Evolutionary conservation across 2,888 invertebrate species (phyloP).

Genomic region (Stenoptilia bipunctidactyla): DNA sequence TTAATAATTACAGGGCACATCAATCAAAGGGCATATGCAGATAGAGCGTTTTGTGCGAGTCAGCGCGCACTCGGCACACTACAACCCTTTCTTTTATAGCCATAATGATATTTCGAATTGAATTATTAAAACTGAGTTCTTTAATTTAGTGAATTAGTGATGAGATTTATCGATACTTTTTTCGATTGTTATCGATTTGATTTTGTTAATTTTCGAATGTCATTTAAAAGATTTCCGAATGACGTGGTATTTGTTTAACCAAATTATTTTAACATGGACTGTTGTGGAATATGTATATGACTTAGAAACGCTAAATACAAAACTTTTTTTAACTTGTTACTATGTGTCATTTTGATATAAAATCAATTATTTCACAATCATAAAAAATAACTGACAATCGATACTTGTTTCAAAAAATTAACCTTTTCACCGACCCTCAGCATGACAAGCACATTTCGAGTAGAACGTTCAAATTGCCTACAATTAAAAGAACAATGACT

Average conservation of each 20-base stretch:
- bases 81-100: constrained; percentile 68
- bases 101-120: constrained; percentile 60
- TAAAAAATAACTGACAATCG: not conserved
- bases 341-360: too few relatives aligned
- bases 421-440: constrained; percentile 16
- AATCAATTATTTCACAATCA: too few relatives aligned
- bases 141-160: constrained; percentile 28
- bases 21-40: constrained; percentile 67
- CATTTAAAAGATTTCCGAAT: too few relatives aligned
- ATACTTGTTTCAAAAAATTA: not conserved
- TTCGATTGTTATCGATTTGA: too few relatives aligned
- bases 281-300: too few relatives aligned
- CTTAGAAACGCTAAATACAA: too few relatives aligned
- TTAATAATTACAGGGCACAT: constrained; percentile 71
- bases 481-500: constrained; percentile 70
- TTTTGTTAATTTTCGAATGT: too few relatives aligned
- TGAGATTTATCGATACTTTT: constrained; percentile 21
- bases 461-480: constrained; percentile 66
- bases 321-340: too few relatives aligned
- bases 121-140: constrained; percentile 42
- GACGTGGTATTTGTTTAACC: too few relatives aligned
- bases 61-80: constrained; percentile 57
- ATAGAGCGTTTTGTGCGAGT: constrained; percentile 68
- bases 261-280: too few relatives aligned
- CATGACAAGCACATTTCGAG: constrained; percentile 62